phyloP scores from a whole-genome alignment of 2,797 vertebrate species.

The Coracias cyanogaster region DNA sequence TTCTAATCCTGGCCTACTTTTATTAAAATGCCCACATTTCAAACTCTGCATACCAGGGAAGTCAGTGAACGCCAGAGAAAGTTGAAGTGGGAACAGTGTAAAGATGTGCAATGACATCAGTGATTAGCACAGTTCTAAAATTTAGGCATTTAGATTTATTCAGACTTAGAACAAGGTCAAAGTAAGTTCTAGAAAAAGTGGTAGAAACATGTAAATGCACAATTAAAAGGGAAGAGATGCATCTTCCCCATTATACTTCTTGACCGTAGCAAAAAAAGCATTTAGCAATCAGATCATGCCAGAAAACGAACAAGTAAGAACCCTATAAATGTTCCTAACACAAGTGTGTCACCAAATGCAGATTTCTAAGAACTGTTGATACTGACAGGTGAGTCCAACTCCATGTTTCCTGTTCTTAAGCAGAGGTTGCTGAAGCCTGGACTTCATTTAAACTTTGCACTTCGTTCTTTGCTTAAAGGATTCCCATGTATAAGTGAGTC shows the following conservation, averaged over 20 bases:
- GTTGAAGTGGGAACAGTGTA: not conserved
- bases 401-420: conserved; percentile 6
- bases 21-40: not conserved
- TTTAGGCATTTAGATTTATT: not conserved
- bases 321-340: not conserved
- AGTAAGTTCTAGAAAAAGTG: not conserved
- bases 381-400: not conserved
- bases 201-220: not conserved
- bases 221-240: not conserved
- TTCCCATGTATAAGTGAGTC: not conserved
- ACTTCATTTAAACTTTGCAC: not conserved
- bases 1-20: not conserved
- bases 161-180: not conserved
- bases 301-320: not conserved
- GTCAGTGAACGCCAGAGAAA: not conserved
- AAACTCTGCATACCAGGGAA: not conserved
- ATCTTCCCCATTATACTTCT: not conserved
- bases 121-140: not conserved
- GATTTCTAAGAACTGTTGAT: not conserved
- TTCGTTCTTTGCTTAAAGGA: not conserved
- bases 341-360: not conserved
- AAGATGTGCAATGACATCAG: not conserved
- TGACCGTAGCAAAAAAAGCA: not conserved
- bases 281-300: not conserved
- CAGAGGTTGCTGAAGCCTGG: conserved; percentile 7